Percentiles rank a stretch among this genome's conserved stretches.
These are phyloP conservation scores for Platypus cylindrus DNA, from an alignment of 2,888 invertebrate species.

Conservation along the genomic window DNA sequence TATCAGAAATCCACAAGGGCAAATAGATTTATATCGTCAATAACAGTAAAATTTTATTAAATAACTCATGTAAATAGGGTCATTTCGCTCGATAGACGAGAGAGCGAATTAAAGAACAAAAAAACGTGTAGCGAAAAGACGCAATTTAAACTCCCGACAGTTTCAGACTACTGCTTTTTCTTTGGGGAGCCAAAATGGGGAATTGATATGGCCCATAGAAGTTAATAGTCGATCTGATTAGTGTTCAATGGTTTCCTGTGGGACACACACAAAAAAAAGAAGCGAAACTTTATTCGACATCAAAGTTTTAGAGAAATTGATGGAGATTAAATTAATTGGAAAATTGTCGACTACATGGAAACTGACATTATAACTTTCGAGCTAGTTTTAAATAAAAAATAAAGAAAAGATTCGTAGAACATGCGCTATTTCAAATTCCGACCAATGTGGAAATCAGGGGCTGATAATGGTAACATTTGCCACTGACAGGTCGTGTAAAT, in stretches of 20 bases:
- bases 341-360: no score
- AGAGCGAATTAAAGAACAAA: constrained; percentile 30
- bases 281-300: no score
- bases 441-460: no score
- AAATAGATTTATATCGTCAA: constrained; percentile 17
- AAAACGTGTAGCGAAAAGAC: no score
- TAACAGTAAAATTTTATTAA: constrained; percentile 25
- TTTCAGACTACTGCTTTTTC: no score
- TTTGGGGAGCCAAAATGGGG: constrained; percentile 26
- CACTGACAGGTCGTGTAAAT: constrained; percentile 19
- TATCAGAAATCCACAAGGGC: constrained; percentile 4
- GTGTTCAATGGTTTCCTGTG: constrained; percentile 17
- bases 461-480: constrained; percentile 23
- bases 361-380: no score
- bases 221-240: constrained; percentile 38
- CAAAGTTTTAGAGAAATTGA: no score
- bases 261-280: background rate
- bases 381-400: no score
- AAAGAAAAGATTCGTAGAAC: no score
- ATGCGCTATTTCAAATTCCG: no score
- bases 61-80: constrained; percentile 26
- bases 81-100: constrained; percentile 23
- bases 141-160: constrained; percentile 23
- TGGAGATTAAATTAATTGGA: no score
- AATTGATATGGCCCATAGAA: constrained; percentile 38